Percentiles rank a stretch among this genome's conserved stretches.
Conservation (phyloP, 2,888 invertebrate species). For the Cantharis flavilabris region DNA sequence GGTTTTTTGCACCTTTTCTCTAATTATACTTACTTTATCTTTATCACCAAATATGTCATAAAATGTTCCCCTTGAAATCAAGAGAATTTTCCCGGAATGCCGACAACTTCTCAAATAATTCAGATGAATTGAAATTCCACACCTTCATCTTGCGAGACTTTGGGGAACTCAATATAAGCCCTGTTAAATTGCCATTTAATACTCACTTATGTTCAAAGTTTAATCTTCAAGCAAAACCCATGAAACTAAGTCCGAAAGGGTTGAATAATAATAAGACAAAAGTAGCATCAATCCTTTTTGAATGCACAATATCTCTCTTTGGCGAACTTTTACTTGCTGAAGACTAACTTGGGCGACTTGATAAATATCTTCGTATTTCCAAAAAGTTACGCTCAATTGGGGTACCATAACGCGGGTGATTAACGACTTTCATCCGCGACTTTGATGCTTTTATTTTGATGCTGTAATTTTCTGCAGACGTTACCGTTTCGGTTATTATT, state of each 20-base stretch:
- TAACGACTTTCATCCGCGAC: background rate
- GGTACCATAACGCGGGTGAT: background rate
- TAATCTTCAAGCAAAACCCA: background rate
- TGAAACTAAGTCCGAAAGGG: background rate
- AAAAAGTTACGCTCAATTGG: background rate
- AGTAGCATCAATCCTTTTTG: background rate
- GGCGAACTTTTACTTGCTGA: background rate
- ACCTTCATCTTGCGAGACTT: background rate
- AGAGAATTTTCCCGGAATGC: background rate
- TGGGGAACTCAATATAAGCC: background rate
- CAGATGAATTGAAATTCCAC: background rate
- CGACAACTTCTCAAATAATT: background rate
- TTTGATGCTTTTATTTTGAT: background rate
- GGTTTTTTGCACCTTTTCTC: too few species aligned
- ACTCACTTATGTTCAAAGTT: background rate
- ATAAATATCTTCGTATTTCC: background rate
- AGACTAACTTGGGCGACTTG: background rate
- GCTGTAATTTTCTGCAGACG: background rate
- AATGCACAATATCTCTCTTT: background rate
- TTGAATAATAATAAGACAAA: background rate
- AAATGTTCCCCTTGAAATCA: background rate
- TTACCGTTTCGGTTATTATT: background rate
- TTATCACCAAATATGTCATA: background rate
- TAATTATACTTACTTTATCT: background rate
- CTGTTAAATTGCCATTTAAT: background rate